A percentile compares a stretch with the other conserved stretches of the same genome.
Conservation (phyloP, 2,888 invertebrate species). For the Phaedon cochleariae region DNA sequence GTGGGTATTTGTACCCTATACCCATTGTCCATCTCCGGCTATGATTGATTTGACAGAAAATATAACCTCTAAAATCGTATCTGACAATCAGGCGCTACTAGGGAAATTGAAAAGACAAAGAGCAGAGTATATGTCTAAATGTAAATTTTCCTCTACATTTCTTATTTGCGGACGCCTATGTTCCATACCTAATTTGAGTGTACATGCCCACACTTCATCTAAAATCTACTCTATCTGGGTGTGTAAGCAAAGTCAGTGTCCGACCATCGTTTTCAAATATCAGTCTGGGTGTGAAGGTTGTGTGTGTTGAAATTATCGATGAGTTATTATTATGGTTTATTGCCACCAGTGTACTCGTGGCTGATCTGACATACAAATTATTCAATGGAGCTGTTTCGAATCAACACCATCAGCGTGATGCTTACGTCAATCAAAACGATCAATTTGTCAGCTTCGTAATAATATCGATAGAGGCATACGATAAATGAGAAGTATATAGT, state of each 20-base stretch:
- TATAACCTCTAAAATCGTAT: no score
- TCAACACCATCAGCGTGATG: neutral
- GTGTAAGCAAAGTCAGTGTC: neutral
- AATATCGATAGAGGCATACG: neutral
- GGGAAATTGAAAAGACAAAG: no score
- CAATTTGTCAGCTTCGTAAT: no score
- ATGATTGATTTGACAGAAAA: no score
- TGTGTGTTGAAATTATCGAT: neutral
- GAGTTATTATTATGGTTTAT: conserved; percentile 1
- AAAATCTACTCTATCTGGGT: neutral
- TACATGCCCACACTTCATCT: neutral
- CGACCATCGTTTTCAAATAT: neutral
- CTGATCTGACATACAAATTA: conserved; percentile 16
- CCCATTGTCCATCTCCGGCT: no score
- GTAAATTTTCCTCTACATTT: neutral
- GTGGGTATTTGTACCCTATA: no score
- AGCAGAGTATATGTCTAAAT: no score
- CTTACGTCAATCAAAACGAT: neutral
- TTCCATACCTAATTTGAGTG: neutral
- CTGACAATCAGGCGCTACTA: no score
- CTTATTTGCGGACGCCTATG: neutral
- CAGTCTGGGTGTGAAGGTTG: neutral
- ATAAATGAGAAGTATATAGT: neutral
- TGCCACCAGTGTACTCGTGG: conserved; percentile 13
- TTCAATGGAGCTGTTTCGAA: neutral